Evolutionary conservation across 92 coral and sea anemone species (phyloP), one percentile per base, ranked within the genome.

Genomic region (Desmophyllum pertusum): DNA sequence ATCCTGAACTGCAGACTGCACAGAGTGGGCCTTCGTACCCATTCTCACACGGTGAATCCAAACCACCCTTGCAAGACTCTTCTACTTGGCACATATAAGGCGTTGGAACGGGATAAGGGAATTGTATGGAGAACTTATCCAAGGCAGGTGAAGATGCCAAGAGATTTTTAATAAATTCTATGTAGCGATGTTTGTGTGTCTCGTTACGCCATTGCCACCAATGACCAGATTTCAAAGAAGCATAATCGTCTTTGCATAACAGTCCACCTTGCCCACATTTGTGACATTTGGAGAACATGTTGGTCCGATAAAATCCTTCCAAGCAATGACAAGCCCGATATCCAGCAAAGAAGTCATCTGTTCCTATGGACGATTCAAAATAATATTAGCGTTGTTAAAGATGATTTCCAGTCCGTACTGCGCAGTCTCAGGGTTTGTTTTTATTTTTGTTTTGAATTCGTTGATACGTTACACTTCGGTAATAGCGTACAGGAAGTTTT

Each of bases 11-110:
- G 41, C 85, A 81, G 31, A 67, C 78, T 17, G 77, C 85, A 70
- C 85, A 81, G 31, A 81, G 85, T 35, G 77, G 77, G 17, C 85
- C 85, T 55, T 67, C 70, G 36, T 81, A 81, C 37, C 85, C 85
- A 17, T 70, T 48, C 48, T 61, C 78, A 33, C 85, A 81, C 7
- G 70, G 48, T 5, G 85, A 37, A 33, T 70, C 78, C 40, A 81
- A 63, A 33, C 79, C 85, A 13, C 85, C 85, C 21, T 48, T 27
- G 62, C 85, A 81, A 53, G 85, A 81, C 27, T 51, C 35, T 31
- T 67, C 85, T 30, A 43, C 45, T 30, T 35, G 85, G 43, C 85
- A 81, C 11, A 25, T n/a, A n/a, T 71, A 71, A 71, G 76, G 76
- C 19, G 10, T 52, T 9, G 48, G 45, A 9, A 61, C 10, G 17